Percentiles rank a stretch among this genome's conserved stretches.
Conservation (phyloP, 2,888 invertebrate species). For the Idaea biselata region DNA sequence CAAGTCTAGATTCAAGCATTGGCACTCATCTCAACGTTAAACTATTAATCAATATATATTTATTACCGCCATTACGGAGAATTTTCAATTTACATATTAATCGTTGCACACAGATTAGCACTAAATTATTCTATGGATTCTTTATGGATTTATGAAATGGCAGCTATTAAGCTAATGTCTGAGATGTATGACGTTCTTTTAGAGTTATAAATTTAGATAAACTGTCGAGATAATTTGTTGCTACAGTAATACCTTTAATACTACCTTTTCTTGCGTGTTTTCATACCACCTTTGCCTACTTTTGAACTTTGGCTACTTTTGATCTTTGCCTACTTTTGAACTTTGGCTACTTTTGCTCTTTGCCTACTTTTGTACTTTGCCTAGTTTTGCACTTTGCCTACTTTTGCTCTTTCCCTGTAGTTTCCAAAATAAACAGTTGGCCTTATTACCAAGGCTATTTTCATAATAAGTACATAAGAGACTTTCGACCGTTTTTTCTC, state of each 20-base stretch:
- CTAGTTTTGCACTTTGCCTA: no score
- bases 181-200: not conserved
- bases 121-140: constrained; percentile 10
- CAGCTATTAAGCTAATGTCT: constrained; percentile 6
- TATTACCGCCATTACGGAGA: not conserved
- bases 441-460: no score
- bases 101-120: constrained; percentile 1
- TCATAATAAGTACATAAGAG: no score
- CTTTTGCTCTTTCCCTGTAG: no score
- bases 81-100: not conserved
- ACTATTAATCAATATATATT: not conserved
- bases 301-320: no score
- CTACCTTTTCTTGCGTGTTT: not conserved
- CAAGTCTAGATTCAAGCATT: not conserved
- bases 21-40: not conserved
- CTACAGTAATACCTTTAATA: not conserved
- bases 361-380: no score
- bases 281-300: no score
- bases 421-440: no score
- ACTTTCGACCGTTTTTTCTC: no score
- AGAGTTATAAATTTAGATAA: not conserved
- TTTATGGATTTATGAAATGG: constrained; percentile 19
- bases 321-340: no score
- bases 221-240: not conserved
- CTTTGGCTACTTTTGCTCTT: no score